phyloP scores from a whole-genome alignment of 2,113 vertebrate genomes.

The Toxostoma redivivum region DNA sequence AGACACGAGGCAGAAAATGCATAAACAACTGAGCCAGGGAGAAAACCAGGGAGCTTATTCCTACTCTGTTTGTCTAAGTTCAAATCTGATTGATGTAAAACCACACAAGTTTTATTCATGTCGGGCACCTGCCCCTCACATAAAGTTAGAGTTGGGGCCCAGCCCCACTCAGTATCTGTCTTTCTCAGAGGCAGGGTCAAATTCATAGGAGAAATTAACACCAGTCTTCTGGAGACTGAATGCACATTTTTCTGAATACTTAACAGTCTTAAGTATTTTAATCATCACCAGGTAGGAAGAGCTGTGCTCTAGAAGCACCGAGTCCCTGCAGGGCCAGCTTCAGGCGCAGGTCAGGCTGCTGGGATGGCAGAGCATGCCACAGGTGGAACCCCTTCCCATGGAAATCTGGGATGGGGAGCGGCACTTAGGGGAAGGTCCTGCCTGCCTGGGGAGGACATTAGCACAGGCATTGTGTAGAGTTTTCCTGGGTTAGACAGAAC shows the following conservation, averaged over 20 bases:
- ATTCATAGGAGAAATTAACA: neutral
- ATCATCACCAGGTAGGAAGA: neutral
- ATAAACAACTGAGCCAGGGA: neutral
- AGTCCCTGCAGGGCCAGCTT: neutral
- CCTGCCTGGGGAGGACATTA: neutral
- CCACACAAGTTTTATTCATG: neutral
- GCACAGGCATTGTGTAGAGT: accelerated
- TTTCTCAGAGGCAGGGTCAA: neutral
- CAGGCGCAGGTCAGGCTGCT: accelerated
- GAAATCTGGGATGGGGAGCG: neutral
- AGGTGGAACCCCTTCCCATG: accelerated
- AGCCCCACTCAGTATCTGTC: neutral
- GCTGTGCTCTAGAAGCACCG: accelerated
- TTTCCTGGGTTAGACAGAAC: accelerated
- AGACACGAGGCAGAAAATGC: constrained; percentile 15
- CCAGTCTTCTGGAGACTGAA: neutral
- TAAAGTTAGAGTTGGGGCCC: accelerated
- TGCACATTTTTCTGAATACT: neutral
- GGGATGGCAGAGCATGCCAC: neutral
- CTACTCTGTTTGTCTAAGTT: neutral
- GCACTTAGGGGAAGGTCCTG: neutral
- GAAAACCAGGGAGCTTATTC: neutral
- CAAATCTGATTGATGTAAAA: neutral
- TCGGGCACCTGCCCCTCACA: accelerated
- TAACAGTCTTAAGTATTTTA: neutral